Evolutionary conservation across 2,113 vertebrate genomes (phyloP), one percentile per base, ranked within the genome.

Genomic region (Gallinago jamesoni): DNA sequence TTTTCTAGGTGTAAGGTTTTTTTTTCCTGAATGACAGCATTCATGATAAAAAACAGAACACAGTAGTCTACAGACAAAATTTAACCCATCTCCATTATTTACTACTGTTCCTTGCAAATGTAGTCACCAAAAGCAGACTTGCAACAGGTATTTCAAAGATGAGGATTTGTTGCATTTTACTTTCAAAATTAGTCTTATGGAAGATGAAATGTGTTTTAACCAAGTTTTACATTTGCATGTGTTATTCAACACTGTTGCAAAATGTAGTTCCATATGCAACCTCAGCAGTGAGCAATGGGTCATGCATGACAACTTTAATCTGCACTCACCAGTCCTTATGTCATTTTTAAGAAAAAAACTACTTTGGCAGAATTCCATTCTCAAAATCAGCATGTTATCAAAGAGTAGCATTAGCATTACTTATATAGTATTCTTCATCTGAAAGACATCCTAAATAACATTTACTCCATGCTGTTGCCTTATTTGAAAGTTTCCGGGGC

Each of bases 261-360:
- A 90, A 86, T 31, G 10, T 69, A 93, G 84, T 21, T 72, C n/a
- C 67, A n/a, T 62, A 37, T 74, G 70, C 92, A 91, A 45, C 33
- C 81, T 93, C 73, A 90, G 83, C 92, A 94, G 62, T 28, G 77
- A 95, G 84, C 88, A 90, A 85, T 48, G 92, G 77, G 83, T 96
- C 95, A 93, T 0, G 2, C 82, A 56, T 48, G 70, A 94, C 83
- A 93, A 68, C 81, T 90, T 92, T 72, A 64, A 91, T 92, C 92
- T 90, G 86, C 79, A 14, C 39, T 86, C 82, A 93, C 91, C 86
- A 73, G 74, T 9, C 56, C 80, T 94, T 75, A 90, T 66, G 21
- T 74, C 41, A 23, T 39, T 89, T 96, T 75, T 80, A 91, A 59
- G 50, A 91, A 45, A 63, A 90, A 90, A 93, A n/a, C 75, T 77